Evolutionary conservation across 2,113 vertebrate genomes (phyloP).

Genomic region (Gracilinanus agilis): DNA sequence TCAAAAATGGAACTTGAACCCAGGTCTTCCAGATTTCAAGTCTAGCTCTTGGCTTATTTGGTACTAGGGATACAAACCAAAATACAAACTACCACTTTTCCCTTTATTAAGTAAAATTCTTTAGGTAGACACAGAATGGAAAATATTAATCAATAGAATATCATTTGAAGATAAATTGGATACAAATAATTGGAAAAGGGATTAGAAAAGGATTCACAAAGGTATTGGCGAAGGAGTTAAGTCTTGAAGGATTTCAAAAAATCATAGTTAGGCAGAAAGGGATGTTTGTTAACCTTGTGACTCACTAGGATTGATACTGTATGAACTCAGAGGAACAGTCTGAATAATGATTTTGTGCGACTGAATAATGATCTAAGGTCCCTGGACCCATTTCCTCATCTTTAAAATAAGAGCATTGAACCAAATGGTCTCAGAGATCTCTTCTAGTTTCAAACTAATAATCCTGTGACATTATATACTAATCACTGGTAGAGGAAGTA

Average conservation of each 20-base stretch:
- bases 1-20: neutral
- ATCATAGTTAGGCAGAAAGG: neutral
- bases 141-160: neutral
- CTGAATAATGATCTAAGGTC: neutral
- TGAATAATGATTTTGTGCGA: neutral
- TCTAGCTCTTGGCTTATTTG: neutral
- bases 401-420: neutral
- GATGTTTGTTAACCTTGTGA: neutral
- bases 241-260: too few species aligned
- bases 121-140: neutral
- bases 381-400: neutral
- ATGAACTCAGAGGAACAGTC: neutral
- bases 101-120: too few species aligned
- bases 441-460: neutral
- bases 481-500: neutral
- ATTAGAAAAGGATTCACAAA: too few species aligned
- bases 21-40: neutral
- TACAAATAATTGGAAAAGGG: neutral
- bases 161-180: neutral
- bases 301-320: too few species aligned
- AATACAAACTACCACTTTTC: too few species aligned
- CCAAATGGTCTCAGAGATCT: neutral
- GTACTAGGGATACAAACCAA: neutral
- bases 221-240: too few species aligned
- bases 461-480: neutral